Evolutionary conservation across 2,888 invertebrate species (phyloP), one percentile per base, ranked within the genome.

Genomic region (Ormia ochracea): DNA sequence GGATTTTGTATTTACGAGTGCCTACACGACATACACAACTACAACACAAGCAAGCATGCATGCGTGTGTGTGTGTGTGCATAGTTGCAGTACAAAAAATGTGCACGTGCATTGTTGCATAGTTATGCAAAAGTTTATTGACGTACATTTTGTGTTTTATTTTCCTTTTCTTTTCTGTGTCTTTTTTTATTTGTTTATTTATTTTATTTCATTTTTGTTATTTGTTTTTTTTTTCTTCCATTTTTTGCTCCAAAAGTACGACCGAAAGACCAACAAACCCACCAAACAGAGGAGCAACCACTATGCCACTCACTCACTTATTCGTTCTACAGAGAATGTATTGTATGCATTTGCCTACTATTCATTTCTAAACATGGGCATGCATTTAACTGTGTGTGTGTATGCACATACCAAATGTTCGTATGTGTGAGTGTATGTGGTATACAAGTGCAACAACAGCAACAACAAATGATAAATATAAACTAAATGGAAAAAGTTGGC

Each of bases 211-310:
- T n/a, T n/a, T n/a, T n/a, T n/a, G n/a, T n/a, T n/a, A n/a, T n/a
- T n/a, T n/a, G n/a, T n/a, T n/a, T n/a, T 23, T 7, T 61, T n/a
- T 31, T 17, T 28, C 12, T 33, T 23, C 38, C 33, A 0, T 23
- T n/a, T 63, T 33, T 38, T 59, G 59, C 50, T 73, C 65, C 63
- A 74, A 65, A 65, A 74, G 38, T 33, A 73, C 76, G 80, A 80
- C 80, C 80, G 80, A 80, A 73, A 80, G 80, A 80, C 80, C 80
- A 80, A 80, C 80, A 80, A 80, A 80, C 80, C 76, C 80, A 80
- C 76, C 80, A 76, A 80, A 80, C 72, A 76, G 63, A 43, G 58
- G 21, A 59, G 10, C 74, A 80, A 76, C 76, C 76, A 76, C 80
- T 76, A 63, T 68, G 63, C 63, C 61, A 63, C 31, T 69, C 48